Base-by-base conservation (phyloP, 2,113 vertebrate species). In the Girardinichthys multiradiatus region DNA sequence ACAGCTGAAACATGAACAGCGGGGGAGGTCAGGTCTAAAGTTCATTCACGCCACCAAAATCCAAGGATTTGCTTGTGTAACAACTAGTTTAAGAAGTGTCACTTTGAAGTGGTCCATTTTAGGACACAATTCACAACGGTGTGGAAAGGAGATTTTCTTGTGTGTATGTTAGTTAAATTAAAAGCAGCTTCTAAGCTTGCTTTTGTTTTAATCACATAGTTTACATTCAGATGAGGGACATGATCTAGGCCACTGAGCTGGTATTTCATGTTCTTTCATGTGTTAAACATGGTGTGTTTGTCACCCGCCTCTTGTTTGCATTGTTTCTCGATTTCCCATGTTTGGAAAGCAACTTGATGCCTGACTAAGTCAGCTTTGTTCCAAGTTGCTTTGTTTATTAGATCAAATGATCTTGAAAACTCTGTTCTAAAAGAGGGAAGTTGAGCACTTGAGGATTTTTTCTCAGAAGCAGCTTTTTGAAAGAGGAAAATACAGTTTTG, bases 21-120 rank as follows among this genome's bases (percentile, higher is more conserved):
- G 48, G 48, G 74, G 70, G 80, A 71, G 82, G 77, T 58, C 62
- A 39, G 83, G 70, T 89, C 81, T 72, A 63, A 71, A 91, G 89
- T 92, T 94, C 88, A 90, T 72, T 69, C 68, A 63, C 76, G 80
- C 83, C 82, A 85, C 82, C 69, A 77, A 87, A 87, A 86, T 83
- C 67, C 83, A 86, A 87, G 75, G 85, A 90, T 90, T 79, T 85
- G 67, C 31, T 76, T 67, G 70, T 77, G 76, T 76, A 87, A 89
- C 86, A 75, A 85, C 68, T 65, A 67, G 84, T 82, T 87, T 90
- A 76, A 82, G 79, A 85, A 62, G 79, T 39, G 11, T 5, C 29
- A 74, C 83, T 91, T 92, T 91, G 89, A 86, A 85, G 81, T 60
- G 78, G 79, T 82, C 83, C 89, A 60, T 86, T 87, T 84, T 76